These are phyloP conservation scores for Theodoxus fluviatilis DNA, from an alignment of 2,888 invertebrate species.

Conservation along the genomic window DNA sequence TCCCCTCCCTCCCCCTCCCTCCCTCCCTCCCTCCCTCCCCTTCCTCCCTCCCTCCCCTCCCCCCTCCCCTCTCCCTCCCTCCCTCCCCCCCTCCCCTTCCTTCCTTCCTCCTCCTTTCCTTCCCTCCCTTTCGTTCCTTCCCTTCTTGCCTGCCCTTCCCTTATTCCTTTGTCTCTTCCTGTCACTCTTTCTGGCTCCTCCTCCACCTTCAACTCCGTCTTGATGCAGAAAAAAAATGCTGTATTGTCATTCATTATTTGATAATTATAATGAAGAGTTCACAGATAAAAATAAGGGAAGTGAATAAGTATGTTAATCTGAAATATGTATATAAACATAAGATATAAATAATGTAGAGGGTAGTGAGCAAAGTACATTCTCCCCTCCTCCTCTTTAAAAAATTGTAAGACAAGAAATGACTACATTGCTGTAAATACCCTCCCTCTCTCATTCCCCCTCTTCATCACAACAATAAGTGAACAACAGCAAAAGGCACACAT, in stretches of 20 bases:
- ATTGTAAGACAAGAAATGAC: no score
- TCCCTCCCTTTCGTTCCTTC: background rate
- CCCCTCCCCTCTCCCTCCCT: background rate
- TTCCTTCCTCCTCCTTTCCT: background rate
- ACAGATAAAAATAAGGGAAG: no score
- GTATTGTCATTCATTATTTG: background rate
- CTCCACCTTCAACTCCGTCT: background rate
- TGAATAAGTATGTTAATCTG: no score
- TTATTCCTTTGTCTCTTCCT: background rate
- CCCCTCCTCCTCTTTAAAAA: no score
- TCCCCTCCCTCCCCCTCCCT: conserved; percentile 12
- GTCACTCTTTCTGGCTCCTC: background rate
- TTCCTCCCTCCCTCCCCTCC: conserved; percentile 7
- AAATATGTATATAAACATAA: no score
- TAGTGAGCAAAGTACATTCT: no score
- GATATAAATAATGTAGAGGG: no score
- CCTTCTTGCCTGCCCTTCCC: background rate
- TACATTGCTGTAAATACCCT: no score
- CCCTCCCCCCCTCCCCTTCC: background rate
- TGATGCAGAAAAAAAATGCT: background rate
- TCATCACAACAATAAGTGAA: no score
- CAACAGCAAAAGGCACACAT: no score
- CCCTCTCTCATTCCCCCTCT: no score
- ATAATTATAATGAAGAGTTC: background rate
- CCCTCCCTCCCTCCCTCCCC: background rate